Evolutionary conservation across 2,797 vertebrate genomes (phyloP), one percentile per base, ranked within the genome.

Genomic region (Xerus rutilus): DNA sequence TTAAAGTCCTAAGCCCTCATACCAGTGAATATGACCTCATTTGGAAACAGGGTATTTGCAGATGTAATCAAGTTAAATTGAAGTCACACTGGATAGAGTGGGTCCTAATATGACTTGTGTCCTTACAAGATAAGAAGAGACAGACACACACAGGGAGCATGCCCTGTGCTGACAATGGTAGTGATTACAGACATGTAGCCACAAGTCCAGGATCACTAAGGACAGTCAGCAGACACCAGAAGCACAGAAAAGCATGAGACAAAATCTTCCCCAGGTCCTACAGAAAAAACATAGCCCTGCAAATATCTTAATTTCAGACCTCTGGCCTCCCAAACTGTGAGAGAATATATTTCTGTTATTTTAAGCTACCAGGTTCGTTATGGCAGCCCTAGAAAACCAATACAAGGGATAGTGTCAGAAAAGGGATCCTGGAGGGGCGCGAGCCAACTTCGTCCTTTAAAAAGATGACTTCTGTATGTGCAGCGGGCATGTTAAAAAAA

Each of bases 371-470:
- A 20, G 2, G 30, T 32, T 72, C 72, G 39, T 57, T 78, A 35
- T 0, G 7, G 59, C 9, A 90, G 45, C 12, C 83, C 73, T 25
- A 2, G 11, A n/a, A 73, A 78, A n/a, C 11, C 2, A 35, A 45
- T 11, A 11, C 0, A 0, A 6, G 30, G 74, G 39, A 25, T 0
- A 8, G 3, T 13, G 1, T 59, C 54, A 23, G 7, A 45, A 57
- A 76, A 72, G 39, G 45, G 59, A 79, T 8, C 23, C 73, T 18
- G 39, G 35, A 54, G 2, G 6, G 32, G 23, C 32, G 65, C 88
- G 28, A 89, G 67, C 21, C 43, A 59, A 86, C 83, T n/a, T 15
- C 69, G 52, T 77, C 83, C 65, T 89, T 76, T 49, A 65, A 87
- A 89, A 85, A 4, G 69, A 83, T 83, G n/a, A 76, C 32, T 81